Base-by-base conservation (phyloP, 2,797 vertebrate genomes). In the Alfaro cultratus region DNA sequence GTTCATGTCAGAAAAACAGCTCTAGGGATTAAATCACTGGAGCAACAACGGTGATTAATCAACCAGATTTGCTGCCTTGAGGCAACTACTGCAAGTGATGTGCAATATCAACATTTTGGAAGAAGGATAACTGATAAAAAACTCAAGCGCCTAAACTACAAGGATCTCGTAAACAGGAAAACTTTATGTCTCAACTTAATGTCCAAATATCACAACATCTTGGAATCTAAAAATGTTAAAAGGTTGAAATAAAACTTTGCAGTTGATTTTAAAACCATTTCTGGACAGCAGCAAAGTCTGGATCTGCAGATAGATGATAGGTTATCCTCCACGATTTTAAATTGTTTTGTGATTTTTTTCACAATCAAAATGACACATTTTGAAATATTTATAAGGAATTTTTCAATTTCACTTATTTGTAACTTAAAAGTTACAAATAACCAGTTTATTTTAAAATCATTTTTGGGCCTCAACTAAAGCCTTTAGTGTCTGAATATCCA, bases 11-110 rank as follows among this genome's bases (percentile, higher is more conserved):
- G 81, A 90, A 85, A 89, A 84, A 80, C 81, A 82, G 80, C 88
- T 83, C 88, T 75, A 84, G 75, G 87, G 89, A 92, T 89, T 85
- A 86, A 88, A 73, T 84, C 90, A 82, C 88, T 71, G 74, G 86
- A 86, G 89, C 80, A 81, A 76, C 70, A 78, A 80, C 77, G 86
- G 81, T 74, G 87, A 86, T 79, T 60, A 76, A 89, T 89, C 91
- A 85, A 90, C 86, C 89, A 79, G 76, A 71, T 76, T 82, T 81
- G 45, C 72, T 74, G 89, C 90, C 89, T 60, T 60, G 79, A 87
- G 87, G 85, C 75, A 76, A 79, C 53, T 82, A 49, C 29, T 82
- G 85, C 74, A 79, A 62, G 77, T 36, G 64, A 76, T 80, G 73
- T 75, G 39, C 2, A 31, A 80, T 77, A 55, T 64, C 41, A 21